A percentile compares a stretch with the other conserved stretches of the same genome.
Conservation (phyloP, 2,797 vertebrate genomes). For the Dermochelys coriacea region DNA sequence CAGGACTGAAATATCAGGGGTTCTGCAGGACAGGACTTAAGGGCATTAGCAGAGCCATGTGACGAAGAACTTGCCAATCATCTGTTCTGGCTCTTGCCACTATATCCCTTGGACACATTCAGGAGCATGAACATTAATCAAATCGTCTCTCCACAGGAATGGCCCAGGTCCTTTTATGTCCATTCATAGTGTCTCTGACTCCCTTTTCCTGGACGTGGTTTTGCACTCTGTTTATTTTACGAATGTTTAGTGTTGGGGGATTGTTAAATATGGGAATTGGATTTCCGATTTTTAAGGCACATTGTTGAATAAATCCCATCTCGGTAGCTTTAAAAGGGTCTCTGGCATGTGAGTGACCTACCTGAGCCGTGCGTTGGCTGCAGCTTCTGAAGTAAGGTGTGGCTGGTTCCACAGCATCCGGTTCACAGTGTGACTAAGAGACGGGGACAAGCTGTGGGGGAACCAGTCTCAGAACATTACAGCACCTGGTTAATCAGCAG, state of each 20-base stretch:
- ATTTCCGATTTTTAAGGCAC: not conserved
- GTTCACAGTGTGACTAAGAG: constrained; percentile 49
- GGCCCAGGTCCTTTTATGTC: rapidly evolving
- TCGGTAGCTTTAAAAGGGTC: not conserved
- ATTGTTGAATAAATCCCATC: not conserved
- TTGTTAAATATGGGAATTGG: not conserved
- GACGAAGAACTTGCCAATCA: not conserved
- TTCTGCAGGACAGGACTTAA: not conserved
- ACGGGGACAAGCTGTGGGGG: constrained; percentile 69
- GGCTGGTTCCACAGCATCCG: not conserved
- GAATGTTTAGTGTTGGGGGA: no score
- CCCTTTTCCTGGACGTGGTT: not conserved
- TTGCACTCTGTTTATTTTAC: not conserved
- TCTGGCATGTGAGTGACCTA: not conserved
- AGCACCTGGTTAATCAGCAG: constrained; percentile 83
- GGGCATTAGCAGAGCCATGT: not conserved
- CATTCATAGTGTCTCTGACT: not conserved
- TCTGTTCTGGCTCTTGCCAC: not conserved
- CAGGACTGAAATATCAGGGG: not conserved
- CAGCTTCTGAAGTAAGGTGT: not conserved
- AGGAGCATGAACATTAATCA: not conserved
- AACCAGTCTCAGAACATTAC: constrained; percentile 74
- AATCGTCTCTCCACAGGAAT: not conserved
- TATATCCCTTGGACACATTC: not conserved
- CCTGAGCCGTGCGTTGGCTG: not conserved